Evolutionary conservation across 1,140 invertebrate genomes (phyloP).

Genomic region (Pygmarrhopalites habei): DNA sequence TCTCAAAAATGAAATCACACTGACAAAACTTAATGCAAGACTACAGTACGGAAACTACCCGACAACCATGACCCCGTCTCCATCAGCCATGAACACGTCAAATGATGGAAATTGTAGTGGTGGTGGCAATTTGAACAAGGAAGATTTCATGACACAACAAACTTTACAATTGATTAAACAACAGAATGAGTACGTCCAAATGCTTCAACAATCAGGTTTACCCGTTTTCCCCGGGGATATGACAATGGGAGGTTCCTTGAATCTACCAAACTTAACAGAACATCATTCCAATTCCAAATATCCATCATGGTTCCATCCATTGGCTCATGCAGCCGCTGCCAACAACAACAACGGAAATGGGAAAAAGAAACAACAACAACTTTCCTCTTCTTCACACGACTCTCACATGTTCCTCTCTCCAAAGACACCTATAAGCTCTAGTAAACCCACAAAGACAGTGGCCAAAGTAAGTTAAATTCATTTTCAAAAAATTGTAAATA

Average conservation of each 20-base stretch:
- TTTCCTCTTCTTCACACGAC: conserved; percentile 2
- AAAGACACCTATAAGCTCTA: conserved; percentile 23
- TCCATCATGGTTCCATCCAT: conserved; percentile 29
- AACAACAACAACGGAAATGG: conserved; percentile 13
- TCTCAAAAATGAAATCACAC: conserved; percentile 33
- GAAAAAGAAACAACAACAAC: too few species aligned
- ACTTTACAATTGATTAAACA: conserved; percentile 31
- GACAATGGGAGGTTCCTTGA: not conserved
- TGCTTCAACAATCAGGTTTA: conserved; percentile 34
- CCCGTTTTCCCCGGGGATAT: conserved; percentile 23
- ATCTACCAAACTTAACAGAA: conserved; percentile 3
- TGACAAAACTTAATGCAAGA: conserved; percentile 28
- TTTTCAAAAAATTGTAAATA: too few species aligned
- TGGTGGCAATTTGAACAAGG: not conserved
- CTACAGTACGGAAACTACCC: conserved; percentile 8
- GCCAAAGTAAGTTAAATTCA: too few species aligned
- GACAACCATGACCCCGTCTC: not conserved
- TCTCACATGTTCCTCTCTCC: conserved; percentile 33
- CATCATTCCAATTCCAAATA: conserved; percentile 15
- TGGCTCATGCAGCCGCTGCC: conserved; percentile 23
- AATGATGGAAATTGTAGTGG: not conserved
- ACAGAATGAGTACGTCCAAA: conserved; percentile 35
- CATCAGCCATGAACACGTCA: not conserved
- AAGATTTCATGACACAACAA: conserved; percentile 32
- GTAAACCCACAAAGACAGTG: too few species aligned